Base-by-base conservation (phyloP, 2,797 vertebrate species). In the Sebastes steindachneri region DNA sequence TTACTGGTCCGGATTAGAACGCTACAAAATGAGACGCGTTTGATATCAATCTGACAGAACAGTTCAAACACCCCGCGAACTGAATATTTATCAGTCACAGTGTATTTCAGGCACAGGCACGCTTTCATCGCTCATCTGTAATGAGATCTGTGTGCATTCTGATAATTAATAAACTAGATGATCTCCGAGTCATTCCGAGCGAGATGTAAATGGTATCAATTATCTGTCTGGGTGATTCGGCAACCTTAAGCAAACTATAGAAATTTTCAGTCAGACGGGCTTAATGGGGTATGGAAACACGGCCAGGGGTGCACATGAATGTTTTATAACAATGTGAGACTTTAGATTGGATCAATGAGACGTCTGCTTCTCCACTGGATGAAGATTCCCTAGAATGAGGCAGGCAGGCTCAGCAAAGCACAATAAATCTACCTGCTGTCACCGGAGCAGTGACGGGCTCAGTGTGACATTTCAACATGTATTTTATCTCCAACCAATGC, bases 381-480 rank as follows among this genome's bases (percentile, higher is more conserved):
- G 75, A 66, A 68, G 69, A 86, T 63, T 77, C 57, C 75, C n/a
- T 26, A 48, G 37, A 48, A 83, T 0, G 65, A 63, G 29, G 59
- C 55, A 45, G 82, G 55, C 55, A 12, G 3, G 74, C 60, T 69
- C 54, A 23, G 63, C 57, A 60, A 51, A 68, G 73, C 55, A 57
- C 65, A 73, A 73, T 82, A 81, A 80, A 90, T 88, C 78, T 63
- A 84, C 82, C 77, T 64, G 60, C 82, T 77, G 79, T 76, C 82
- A 73, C 60, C 3, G 55, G 14, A 60, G 71, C 79, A 73, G 83
- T 79, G 88, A 87, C 74, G 23, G 55, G 77, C 78, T 77, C 85
- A 60, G 66, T 77, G 74, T 84, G 90, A 93, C 88, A 87, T 89
- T 88, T 93, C 74, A 82, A 63, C 81, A 55, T 77, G 87, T 76